Evolutionary conservation across 2,113 vertebrate genomes (phyloP).

Genomic region (Erythrocercus mccallii): DNA sequence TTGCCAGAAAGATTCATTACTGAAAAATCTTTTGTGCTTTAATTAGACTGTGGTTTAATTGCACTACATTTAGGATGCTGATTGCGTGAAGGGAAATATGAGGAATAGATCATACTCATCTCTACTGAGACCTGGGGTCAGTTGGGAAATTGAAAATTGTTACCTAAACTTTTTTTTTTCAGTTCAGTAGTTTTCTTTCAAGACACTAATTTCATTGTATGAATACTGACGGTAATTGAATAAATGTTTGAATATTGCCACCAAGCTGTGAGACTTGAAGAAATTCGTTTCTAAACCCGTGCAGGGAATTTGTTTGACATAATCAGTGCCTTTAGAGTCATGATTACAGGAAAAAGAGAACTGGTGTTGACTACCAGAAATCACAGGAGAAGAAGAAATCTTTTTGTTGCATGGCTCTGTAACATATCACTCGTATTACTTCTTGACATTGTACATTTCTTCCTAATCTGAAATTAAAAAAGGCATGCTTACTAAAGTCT

Average conservation of each 20-base stretch:
- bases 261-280: constrained; percentile 3
- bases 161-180: not conserved
- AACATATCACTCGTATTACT: not conserved
- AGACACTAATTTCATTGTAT: not conserved
- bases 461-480: not conserved
- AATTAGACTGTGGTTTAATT: constrained; percentile 20
- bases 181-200: not conserved
- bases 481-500: not conserved
- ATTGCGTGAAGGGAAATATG: not conserved
- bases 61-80: not conserved
- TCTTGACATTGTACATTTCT: not conserved
- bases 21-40: constrained; percentile 28
- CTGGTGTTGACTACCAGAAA: not conserved
- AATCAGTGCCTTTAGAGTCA: not conserved
- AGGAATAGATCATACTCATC: not conserved
- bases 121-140: not conserved
- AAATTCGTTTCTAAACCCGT: not conserved
- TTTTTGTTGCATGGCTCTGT: not conserved
- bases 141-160: not conserved
- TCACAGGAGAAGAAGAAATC: not conserved
- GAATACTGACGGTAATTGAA: not conserved
- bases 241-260: constrained; percentile 32
- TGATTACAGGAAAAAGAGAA: not conserved
- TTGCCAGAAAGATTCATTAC: not conserved
- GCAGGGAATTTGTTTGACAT: not conserved